phyloP scores from a whole-genome alignment of 1,140 invertebrate genomes.

The Rhynchophorus ferrugineus region DNA sequence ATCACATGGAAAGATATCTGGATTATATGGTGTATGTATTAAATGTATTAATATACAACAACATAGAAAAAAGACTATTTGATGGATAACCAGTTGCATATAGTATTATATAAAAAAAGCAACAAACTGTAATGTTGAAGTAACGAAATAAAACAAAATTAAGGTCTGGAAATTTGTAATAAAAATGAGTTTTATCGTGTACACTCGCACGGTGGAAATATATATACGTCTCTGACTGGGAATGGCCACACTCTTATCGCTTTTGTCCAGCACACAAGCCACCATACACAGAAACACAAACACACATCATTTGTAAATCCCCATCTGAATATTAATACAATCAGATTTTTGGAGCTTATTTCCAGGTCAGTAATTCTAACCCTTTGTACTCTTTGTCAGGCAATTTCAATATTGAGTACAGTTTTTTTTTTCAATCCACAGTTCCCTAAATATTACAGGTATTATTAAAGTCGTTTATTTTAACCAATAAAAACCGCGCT shows the following conservation, averaged over 20 bases:
- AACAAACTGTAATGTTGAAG: not conserved
- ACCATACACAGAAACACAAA: not conserved
- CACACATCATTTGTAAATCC: slow-evolving; percentile 5
- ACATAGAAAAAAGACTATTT: too few species aligned
- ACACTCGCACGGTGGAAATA: not conserved
- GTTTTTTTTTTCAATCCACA: too few species aligned
- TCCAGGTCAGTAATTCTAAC: not conserved
- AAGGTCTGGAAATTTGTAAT: not conserved
- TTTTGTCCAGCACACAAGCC: not conserved
- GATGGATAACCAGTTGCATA: not conserved
- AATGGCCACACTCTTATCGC: not conserved
- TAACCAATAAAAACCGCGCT: too few species aligned
- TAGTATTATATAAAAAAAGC: not conserved
- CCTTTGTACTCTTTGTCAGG: not conserved
- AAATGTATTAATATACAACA: too few species aligned
- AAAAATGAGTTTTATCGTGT: not conserved
- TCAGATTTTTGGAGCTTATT: slow-evolving; percentile 4
- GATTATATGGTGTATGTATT: too few species aligned
- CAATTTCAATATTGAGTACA: not conserved
- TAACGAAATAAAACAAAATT: not conserved
- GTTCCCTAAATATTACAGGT: too few species aligned
- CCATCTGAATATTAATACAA: slow-evolving; percentile 3
- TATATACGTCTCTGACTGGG: not conserved
- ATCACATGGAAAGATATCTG: too few species aligned
- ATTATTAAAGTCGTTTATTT: too few species aligned